Conservation (phyloP, 2,888 invertebrate species). For the Falcaria lacertinaria region DNA sequence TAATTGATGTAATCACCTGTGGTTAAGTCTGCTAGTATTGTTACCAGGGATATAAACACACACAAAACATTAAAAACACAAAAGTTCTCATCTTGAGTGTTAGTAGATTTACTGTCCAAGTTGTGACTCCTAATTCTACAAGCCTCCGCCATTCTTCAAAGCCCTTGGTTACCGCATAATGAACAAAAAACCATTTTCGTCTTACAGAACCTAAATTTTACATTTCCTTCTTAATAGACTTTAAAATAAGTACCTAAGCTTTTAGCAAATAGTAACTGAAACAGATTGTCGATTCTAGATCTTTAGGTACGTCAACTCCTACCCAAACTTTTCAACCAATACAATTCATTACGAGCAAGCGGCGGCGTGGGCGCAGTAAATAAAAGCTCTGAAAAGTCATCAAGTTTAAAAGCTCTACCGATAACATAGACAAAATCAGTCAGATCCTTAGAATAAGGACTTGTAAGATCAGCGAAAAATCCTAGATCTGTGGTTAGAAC, state of each 20-base stretch:
- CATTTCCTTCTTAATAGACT: no score
- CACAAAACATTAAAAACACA: conserved; percentile 74
- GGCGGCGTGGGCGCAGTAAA: conserved; percentile 1
- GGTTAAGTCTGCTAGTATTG: conserved; percentile 78
- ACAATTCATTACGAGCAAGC: background rate
- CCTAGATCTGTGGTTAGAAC: no score
- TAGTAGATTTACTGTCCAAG: conserved; percentile 49
- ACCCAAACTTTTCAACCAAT: background rate
- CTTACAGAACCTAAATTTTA: conserved; percentile 10
- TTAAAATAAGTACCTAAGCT: no score
- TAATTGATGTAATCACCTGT: conserved; percentile 62
- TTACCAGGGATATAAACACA: conserved; percentile 78
- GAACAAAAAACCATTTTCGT: conserved; percentile 10
- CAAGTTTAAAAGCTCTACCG: no score
- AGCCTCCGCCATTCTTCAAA: conserved; percentile 65
- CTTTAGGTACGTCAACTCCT: background rate
- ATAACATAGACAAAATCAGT: no score
- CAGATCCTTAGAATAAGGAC: no score
- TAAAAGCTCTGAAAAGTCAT: no score
- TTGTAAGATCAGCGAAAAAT: no score
- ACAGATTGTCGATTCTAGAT: background rate
- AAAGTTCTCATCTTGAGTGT: conserved; percentile 67
- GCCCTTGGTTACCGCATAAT: conserved; percentile 21
- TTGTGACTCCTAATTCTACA: conserved; percentile 57
- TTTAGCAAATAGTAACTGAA: background rate